Evolutionary conservation across 1,140 invertebrate genomes (phyloP).

Genomic region (Camponotus pennsylvanicus): DNA sequence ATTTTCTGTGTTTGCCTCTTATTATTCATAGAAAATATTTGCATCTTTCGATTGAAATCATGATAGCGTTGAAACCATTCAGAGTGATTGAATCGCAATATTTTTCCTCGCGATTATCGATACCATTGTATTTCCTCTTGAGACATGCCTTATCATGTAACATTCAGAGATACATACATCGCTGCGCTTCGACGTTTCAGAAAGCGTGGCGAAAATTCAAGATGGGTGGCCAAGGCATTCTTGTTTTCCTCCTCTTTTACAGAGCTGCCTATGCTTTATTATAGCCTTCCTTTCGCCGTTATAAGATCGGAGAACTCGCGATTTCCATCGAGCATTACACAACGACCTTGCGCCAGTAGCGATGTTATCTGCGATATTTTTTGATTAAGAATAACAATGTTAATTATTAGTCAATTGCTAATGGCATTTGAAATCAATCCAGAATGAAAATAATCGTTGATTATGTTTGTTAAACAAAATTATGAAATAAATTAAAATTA

Average conservation of each 20-base stretch:
- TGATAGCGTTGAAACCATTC: background rate
- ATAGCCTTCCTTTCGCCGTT: conserved; percentile 45
- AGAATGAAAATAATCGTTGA: too few relatives aligned
- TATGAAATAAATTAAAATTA: too few relatives aligned
- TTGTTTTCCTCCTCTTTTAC: background rate
- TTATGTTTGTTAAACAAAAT: too few relatives aligned
- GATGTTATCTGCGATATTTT: conserved; percentile 24
- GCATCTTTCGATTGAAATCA: background rate
- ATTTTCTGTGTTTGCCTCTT: background rate
- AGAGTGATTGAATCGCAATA: background rate
- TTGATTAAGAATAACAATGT: background rate
- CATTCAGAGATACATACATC: background rate
- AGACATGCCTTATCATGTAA: background rate
- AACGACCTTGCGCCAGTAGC: conserved; percentile 57
- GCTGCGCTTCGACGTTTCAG: background rate
- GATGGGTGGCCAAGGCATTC: conserved; percentile 20
- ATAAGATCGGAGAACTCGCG: conserved; percentile 49
- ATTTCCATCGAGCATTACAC: conserved; percentile 49
- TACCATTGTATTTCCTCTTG: background rate
- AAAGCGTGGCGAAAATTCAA: conserved; percentile 33
- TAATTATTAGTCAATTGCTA: too few relatives aligned
- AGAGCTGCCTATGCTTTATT: conserved; percentile 37
- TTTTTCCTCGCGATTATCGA: conserved; percentile 1
- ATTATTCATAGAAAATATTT: background rate
- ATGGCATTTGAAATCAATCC: too few relatives aligned